Conservation (phyloP, 2,113 vertebrate genomes). For the Crocuta crocuta region DNA sequence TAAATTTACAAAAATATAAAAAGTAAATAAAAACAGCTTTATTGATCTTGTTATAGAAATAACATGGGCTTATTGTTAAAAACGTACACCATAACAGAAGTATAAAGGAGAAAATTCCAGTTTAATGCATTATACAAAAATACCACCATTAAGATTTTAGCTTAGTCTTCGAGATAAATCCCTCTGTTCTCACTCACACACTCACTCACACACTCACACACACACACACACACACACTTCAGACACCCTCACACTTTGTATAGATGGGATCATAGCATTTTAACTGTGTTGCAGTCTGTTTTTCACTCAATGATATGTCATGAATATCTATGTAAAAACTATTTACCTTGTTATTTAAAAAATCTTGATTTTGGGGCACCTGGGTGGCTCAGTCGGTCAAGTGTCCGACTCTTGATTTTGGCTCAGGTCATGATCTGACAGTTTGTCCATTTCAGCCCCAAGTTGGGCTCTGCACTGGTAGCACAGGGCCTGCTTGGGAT, state of each 20-base stretch:
- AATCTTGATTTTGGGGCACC: too few relatives aligned
- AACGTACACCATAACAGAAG: not conserved
- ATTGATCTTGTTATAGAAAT: constrained; percentile 17
- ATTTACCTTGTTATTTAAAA: not conserved
- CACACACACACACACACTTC: not conserved
- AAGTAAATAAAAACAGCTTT: constrained; percentile 6
- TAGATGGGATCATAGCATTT: not conserved
- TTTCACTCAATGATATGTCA: not conserved
- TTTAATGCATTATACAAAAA: not conserved
- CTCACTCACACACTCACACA: not conserved
- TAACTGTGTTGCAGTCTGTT: not conserved
- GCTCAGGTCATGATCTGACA: too few relatives aligned
- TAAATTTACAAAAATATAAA: too few relatives aligned
- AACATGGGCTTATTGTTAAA: not conserved
- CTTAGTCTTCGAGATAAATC: not conserved
- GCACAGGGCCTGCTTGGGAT: too few relatives aligned
- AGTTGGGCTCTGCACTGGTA: too few relatives aligned
- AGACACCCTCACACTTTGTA: not conserved
- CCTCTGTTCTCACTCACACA: too few relatives aligned
- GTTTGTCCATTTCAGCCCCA: too few relatives aligned
- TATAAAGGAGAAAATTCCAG: constrained; percentile 8
- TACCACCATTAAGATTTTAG: not conserved
- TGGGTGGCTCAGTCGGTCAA: too few relatives aligned
- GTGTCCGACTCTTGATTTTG: too few relatives aligned
- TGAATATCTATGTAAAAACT: not conserved